Evolutionary conservation across 2,797 vertebrate species (phyloP).

Genomic region (Dipus sagitta): DNA sequence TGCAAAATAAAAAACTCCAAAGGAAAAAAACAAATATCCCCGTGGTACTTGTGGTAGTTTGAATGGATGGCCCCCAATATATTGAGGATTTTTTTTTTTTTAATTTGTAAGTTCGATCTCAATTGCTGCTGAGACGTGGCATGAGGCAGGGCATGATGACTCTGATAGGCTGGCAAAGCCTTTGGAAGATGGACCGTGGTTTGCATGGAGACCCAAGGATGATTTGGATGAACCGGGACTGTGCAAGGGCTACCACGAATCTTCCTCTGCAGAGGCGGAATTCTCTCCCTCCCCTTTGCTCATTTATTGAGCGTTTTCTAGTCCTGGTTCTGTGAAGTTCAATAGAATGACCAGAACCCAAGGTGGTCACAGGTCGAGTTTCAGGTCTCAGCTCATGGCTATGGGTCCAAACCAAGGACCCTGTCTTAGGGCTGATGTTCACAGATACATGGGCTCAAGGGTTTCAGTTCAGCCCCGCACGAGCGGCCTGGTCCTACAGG

Average conservation of each 20-base stretch:
- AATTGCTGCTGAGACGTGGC: too few relatives aligned
- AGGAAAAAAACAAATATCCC: neutral
- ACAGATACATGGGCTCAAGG: neutral
- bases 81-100: too few relatives aligned
- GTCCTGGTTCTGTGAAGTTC: neutral
- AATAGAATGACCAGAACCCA: neutral
- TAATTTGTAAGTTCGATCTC: too few relatives aligned
- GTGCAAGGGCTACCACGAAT: too few relatives aligned
- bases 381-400: neutral
- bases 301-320: neutral
- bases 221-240: too few relatives aligned
- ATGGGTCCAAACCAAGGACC: neutral
- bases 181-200: too few relatives aligned
- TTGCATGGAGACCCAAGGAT: too few relatives aligned
- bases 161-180: too few relatives aligned
- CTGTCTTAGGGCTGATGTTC: neutral
- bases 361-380: neutral
- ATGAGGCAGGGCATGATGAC: too few relatives aligned
- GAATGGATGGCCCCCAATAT: too few relatives aligned
- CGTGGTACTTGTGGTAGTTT: too few relatives aligned
- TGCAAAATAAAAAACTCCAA: conserved; percentile 85
- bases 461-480: neutral
- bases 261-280: neutral
- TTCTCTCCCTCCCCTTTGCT: neutral
- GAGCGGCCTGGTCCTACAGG: neutral